Conservation (phyloP, 2,888 invertebrate species). For the Lepetodrilus schrolli region DNA sequence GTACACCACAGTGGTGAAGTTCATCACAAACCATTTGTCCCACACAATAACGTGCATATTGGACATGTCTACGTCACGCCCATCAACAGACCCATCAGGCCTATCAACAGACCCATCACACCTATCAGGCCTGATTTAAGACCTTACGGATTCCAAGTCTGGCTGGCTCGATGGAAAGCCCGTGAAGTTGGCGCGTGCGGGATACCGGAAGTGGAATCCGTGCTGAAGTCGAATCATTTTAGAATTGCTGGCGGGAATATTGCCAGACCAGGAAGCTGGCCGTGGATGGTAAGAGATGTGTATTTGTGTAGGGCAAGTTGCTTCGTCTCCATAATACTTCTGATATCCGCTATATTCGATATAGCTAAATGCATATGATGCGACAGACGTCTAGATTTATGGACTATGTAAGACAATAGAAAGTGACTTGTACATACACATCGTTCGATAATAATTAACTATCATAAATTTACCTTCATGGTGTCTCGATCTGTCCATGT, state of each 20-base stretch:
- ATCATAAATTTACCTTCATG: no score
- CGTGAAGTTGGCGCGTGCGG: slow-evolving; percentile 16
- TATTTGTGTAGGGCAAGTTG: no score
- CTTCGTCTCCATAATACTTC: no score
- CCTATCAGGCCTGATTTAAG: no score
- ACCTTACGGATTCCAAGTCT: background rate
- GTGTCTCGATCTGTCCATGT: no score
- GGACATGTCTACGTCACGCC: no score
- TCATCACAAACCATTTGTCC: no score
- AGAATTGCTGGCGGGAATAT: slow-evolving; percentile 28
- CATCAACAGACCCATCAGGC: no score
- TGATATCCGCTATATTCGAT: no score
- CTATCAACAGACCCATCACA: no score
- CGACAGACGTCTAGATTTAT: background rate
- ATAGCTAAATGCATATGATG: background rate
- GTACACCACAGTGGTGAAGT: no score
- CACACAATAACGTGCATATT: no score
- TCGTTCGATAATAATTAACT: background rate
- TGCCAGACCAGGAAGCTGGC: slow-evolving; percentile 30
- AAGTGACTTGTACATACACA: background rate
- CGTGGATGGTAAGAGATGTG: slow-evolving; percentile 36
- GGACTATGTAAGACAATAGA: background rate
- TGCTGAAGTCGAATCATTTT: background rate
- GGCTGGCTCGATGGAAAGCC: background rate
- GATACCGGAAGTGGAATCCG: slow-evolving; percentile 9